These are phyloP conservation scores for Menidia menidia DNA, from an alignment of 2,797 vertebrate species.

Conservation along the genomic window DNA sequence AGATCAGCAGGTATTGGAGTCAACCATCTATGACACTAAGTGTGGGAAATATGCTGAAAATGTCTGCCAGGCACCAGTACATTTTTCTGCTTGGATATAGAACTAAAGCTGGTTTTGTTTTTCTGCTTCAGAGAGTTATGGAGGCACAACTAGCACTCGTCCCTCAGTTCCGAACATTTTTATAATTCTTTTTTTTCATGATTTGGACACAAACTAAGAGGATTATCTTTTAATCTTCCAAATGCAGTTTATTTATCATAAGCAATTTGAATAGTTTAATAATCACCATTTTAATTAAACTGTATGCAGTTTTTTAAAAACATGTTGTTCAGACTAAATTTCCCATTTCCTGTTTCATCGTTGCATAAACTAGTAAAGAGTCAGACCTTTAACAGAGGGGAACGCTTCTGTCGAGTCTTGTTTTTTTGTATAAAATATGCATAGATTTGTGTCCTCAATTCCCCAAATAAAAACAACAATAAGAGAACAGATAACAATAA, in stretches of 20 bases:
- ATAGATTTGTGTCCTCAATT: neutral
- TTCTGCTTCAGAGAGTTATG: neutral
- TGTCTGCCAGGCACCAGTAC: slow-evolving; percentile 26
- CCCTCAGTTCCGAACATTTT: no score
- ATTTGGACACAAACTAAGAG: no score
- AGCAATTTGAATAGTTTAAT: no score
- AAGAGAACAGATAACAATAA: neutral
- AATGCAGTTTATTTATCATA: no score
- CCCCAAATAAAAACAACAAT: neutral
- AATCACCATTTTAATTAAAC: no score
- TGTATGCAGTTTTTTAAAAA: no score
- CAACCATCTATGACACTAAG: slow-evolving; percentile 51
- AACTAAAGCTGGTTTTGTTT: slow-evolving; percentile 17
- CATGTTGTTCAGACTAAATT: no score
- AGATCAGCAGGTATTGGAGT: slow-evolving; percentile 33
- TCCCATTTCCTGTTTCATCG: no score
- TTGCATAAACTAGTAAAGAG: neutral
- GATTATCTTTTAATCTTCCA: no score
- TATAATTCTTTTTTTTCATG: no score
- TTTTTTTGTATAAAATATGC: neutral
- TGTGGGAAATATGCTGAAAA: slow-evolving; percentile 62
- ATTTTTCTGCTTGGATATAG: slow-evolving; percentile 7
- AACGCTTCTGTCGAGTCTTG: neutral
- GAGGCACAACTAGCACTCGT: no score
- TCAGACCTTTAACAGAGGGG: neutral